Evolutionary conservation across 1,140 invertebrate genomes (phyloP).

Genomic region (Batillaria attramentaria): DNA sequence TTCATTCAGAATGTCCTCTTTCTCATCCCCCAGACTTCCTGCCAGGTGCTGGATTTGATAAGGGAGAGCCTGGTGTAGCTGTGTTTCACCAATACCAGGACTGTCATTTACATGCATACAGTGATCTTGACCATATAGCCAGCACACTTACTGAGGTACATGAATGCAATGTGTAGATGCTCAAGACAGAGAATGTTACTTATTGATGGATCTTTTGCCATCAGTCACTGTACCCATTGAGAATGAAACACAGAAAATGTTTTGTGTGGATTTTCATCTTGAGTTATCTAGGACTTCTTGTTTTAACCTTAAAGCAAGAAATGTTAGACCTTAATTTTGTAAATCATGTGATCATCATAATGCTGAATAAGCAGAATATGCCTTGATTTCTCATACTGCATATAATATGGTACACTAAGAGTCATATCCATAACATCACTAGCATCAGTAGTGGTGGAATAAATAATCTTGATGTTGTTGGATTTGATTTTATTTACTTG

Average conservation of each 20-base stretch:
- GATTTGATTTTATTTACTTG: neutral
- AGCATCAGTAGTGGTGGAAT: no score
- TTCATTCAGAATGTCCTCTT: neutral
- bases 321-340: neutral
- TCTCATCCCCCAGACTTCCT: neutral
- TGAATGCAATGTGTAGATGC: no score
- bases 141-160: slow-evolving; percentile 11
- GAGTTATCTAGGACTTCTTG: neutral
- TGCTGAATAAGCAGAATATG: no score
- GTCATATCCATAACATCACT: neutral
- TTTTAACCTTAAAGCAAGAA: neutral
- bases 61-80: slow-evolving; percentile 16
- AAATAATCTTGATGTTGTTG: no score
- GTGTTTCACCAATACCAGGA: slow-evolving; percentile 27
- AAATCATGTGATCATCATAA: neutral
- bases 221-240: no score
- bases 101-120: neutral
- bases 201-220: no score
- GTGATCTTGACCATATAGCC: neutral
- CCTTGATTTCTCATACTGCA: no score
- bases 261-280: no score
- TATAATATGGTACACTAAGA: no score
- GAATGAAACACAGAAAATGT: no score
- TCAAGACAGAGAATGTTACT: no score
- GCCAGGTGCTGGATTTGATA: neutral